Evolutionary conservation across 2,797 vertebrate genomes (phyloP).

Genomic region (Melopsittacus undulatus): DNA sequence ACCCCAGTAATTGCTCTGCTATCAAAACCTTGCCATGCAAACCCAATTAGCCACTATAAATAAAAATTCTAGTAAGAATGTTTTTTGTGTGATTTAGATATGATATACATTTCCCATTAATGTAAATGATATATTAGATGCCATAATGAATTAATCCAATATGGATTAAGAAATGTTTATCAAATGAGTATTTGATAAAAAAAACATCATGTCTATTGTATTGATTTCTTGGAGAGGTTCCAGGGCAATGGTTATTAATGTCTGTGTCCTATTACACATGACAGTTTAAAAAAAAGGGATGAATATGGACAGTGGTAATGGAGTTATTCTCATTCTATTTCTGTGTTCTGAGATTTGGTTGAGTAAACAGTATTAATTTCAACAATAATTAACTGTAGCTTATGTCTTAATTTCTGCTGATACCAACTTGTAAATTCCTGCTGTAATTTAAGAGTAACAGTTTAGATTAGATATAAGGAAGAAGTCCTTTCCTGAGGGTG

Average conservation of each 20-base stretch:
- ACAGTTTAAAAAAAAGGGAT: background rate
- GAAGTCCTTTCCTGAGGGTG: background rate
- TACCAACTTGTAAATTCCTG: background rate
- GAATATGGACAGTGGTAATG: background rate
- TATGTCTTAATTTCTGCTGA: background rate
- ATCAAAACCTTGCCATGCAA: background rate
- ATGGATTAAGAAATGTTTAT: background rate
- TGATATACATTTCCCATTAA: background rate
- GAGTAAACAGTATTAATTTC: background rate
- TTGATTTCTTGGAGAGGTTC: background rate
- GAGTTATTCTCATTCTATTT: background rate
- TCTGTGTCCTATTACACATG: background rate
- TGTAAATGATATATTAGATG: background rate
- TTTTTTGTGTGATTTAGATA: background rate
- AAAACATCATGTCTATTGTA: background rate
- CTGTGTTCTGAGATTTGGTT: background rate
- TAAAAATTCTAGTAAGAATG: background rate
- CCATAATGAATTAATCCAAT: background rate
- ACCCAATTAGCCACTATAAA: background rate
- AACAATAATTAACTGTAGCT: background rate
- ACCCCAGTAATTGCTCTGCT: background rate
- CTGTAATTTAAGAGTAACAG: background rate
- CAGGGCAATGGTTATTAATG: background rate
- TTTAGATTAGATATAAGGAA: background rate
- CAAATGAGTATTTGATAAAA: background rate